phyloP scores from a whole-genome alignment of 2,797 vertebrate genomes.

The Propithecus perrieri region DNA sequence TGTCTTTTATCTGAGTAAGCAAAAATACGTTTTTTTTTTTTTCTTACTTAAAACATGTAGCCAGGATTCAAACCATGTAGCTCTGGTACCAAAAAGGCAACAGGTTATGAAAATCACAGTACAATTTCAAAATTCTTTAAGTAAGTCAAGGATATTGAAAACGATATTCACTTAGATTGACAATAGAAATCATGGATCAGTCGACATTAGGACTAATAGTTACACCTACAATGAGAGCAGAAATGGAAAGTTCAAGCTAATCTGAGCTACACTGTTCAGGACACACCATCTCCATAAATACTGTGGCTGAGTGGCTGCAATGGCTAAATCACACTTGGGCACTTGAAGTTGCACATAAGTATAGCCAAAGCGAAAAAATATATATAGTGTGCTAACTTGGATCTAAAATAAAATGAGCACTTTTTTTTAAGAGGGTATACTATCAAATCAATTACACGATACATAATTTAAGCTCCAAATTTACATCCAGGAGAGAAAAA shows the following conservation, averaged over 20 bases:
- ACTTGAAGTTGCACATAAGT: conserved; percentile 84
- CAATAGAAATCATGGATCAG: conserved; percentile 88
- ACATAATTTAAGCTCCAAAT: conserved; percentile 83
- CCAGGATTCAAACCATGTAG: conserved; percentile 87
- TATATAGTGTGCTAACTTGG: conserved; percentile 81
- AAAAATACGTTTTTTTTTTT: conserved; percentile 87
- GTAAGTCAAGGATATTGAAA: conserved; percentile 87
- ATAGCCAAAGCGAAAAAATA: conserved; percentile 76
- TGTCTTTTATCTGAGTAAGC: conserved; percentile 84
- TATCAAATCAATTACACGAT: conserved; percentile 83
- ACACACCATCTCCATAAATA: conserved; percentile 84
- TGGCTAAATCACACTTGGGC: conserved; percentile 86
- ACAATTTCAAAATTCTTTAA: conserved; percentile 87
- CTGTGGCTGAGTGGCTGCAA: conserved; percentile 82
- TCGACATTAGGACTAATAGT: conserved; percentile 86
- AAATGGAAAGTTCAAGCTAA: conserved; percentile 84
- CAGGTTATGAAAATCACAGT: conserved; percentile 89
- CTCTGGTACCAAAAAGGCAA: conserved; percentile 88
- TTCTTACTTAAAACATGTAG: conserved; percentile 88
- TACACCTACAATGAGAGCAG: conserved; percentile 85
- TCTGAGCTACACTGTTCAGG: conserved; percentile 85
- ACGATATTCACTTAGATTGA: conserved; percentile 86
- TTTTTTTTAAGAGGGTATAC: conserved; percentile 81
- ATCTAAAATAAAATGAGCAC: conserved; percentile 81
- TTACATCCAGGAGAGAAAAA: conserved; percentile 85